These are phyloP conservation scores for Regulus satrapa DNA, from an alignment of 2,113 vertebrate genomes.

Conservation along the genomic window DNA sequence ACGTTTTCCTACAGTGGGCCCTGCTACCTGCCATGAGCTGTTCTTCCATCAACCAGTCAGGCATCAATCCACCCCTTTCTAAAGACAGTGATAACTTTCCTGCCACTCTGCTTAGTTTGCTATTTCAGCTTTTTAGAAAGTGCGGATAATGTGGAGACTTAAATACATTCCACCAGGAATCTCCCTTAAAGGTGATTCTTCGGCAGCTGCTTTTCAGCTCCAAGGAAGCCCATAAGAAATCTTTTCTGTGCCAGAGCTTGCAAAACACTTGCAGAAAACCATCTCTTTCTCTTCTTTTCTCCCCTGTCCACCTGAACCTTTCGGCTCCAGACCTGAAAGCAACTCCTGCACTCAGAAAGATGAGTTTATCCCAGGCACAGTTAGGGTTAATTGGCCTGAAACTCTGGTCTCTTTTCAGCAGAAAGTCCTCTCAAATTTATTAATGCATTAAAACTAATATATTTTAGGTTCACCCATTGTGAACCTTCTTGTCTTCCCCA, in stretches of 20 bases:
- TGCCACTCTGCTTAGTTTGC: neutral
- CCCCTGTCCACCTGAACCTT: neutral
- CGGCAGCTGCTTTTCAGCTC: neutral
- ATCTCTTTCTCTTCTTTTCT: neutral
- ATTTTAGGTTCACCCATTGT: neutral
- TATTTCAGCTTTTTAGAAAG: neutral
- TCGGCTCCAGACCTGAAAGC: neutral
- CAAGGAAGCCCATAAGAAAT: neutral
- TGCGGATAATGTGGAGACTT: rapidly evolving
- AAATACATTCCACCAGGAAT: neutral
- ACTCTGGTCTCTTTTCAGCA: neutral
- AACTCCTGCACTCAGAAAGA: neutral
- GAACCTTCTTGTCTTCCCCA: neutral
- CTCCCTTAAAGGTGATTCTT: neutral
- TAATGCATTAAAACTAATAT: neutral
- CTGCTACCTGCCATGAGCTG: neutral
- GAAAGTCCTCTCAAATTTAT: neutral
- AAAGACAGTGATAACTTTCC: neutral
- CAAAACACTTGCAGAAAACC: neutral
- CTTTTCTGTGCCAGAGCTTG: neutral
- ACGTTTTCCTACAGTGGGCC: neutral
- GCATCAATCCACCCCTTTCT: neutral
- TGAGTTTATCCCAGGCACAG: neutral
- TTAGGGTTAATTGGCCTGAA: neutral
- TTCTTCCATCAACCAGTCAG: neutral